Evolutionary conservation across 1,140 invertebrate species (phyloP).

Genomic region (Lethrus apterus): DNA sequence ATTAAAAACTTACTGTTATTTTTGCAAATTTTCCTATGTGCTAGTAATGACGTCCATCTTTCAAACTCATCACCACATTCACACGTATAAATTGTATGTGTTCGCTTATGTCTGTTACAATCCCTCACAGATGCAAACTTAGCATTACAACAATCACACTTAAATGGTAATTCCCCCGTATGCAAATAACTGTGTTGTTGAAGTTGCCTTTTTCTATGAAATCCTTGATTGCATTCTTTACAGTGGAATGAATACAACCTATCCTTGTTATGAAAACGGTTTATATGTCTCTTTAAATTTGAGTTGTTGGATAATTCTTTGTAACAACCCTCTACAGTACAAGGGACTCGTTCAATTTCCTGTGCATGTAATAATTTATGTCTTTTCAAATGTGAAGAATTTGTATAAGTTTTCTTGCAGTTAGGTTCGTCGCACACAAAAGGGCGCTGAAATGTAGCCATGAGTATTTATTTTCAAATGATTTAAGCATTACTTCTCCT

Average conservation of each 20-base stretch:
- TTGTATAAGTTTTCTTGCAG: slow-evolving; percentile 45
- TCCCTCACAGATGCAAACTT: slow-evolving; percentile 39
- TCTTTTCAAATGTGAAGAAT: slow-evolving; percentile 43
- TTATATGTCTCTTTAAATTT: slow-evolving; percentile 32
- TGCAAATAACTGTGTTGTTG: slow-evolving; percentile 42
- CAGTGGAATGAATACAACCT: slow-evolving; percentile 37
- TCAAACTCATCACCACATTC: slow-evolving; percentile 39
- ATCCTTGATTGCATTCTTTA: slow-evolving; percentile 39
- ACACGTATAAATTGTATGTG: slow-evolving; percentile 43
- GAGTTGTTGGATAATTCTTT: slow-evolving; percentile 27
- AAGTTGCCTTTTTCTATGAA: slow-evolving; percentile 40
- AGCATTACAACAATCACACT: slow-evolving; percentile 41
- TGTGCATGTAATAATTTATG: slow-evolving; percentile 37
- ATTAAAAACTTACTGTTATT: background rate
- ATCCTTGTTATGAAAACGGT: slow-evolving; percentile 31
- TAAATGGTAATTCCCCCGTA: slow-evolving; percentile 44
- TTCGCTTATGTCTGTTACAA: slow-evolving; percentile 43
- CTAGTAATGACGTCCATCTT: slow-evolving; percentile 40
- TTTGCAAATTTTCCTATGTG: slow-evolving; percentile 37
- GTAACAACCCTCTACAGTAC: slow-evolving; percentile 26
- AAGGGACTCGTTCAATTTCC: slow-evolving; percentile 14
- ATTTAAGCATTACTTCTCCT: slow-evolving; percentile 38
- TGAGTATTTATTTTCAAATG: background rate
- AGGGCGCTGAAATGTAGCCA: slow-evolving; percentile 43
- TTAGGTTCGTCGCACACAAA: slow-evolving; percentile 39